Evolutionary conservation across 2,888 invertebrate species (phyloP).

Genomic region (Cylindroiulus punctatus): DNA sequence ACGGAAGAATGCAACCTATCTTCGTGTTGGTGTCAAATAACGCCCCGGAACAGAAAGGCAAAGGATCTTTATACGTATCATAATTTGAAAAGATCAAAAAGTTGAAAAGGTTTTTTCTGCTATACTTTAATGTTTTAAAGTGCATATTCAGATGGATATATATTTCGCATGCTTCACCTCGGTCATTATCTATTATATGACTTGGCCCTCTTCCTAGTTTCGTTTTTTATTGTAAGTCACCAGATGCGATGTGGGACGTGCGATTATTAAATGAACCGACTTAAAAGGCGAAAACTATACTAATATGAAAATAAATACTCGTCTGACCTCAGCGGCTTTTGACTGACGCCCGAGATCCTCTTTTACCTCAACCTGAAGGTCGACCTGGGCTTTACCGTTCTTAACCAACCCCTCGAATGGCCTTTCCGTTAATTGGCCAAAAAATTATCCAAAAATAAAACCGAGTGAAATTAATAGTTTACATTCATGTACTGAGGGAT

Average conservation of each 20-base stretch:
- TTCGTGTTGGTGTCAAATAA: constrained; percentile 38
- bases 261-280: constrained; percentile 14
- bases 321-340: not conserved
- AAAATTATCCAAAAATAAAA: not conserved
- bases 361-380: not conserved
- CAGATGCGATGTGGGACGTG: not conserved
- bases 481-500: not conserved
- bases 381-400: not conserved
- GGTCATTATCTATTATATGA: not conserved
- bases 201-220: constrained; percentile 22
- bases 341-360: not conserved
- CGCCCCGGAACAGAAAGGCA: constrained; percentile 17
- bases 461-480: not conserved
- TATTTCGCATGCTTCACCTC: not conserved
- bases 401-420: not conserved
- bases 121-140: constrained; percentile 24
- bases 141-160: constrained; percentile 37
- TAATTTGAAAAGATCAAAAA: constrained; percentile 8
- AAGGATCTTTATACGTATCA: not conserved
- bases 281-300: constrained; percentile 8
- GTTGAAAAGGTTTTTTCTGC: constrained; percentile 15
- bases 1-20: constrained; percentile 17
- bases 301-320: constrained; percentile 2
- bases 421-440: not conserved
- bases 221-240: not conserved